phyloP scores from a whole-genome alignment of 1,140 invertebrate genomes.

The Acromyrmex echinatior region DNA sequence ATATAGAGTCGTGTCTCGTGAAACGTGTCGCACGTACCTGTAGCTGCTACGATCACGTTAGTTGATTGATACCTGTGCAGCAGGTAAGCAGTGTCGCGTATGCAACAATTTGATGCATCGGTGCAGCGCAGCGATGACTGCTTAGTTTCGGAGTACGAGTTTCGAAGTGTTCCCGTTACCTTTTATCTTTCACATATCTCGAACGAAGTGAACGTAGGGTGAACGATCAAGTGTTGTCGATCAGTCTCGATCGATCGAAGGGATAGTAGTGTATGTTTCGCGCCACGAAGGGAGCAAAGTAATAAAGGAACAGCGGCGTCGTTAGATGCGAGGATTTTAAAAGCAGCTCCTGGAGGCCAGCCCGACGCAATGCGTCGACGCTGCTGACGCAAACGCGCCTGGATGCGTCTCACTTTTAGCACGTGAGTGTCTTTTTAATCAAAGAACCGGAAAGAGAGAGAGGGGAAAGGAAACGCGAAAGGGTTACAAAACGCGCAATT shows the following conservation, averaged over 20 bases:
- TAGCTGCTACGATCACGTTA: neutral
- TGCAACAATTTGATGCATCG: neutral
- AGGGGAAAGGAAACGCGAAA: neutral
- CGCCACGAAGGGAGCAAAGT: slow-evolving; percentile 15
- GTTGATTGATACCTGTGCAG: neutral
- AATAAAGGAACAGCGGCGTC: slow-evolving; percentile 65
- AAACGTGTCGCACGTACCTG: neutral
- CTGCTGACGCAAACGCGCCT: slow-evolving; percentile 87
- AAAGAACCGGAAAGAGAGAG: neutral
- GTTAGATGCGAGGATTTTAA: slow-evolving; percentile 83
- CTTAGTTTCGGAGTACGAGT: neutral
- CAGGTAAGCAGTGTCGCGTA: slow-evolving; percentile 18
- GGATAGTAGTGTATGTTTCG: neutral
- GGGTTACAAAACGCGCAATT: neutral
- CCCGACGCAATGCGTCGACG: slow-evolving; percentile 87
- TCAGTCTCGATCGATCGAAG: neutral
- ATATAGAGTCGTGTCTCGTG: neutral
- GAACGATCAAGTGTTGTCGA: slow-evolving; percentile 19
- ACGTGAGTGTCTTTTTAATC: slow-evolving; percentile 83
- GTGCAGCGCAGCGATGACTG: neutral
- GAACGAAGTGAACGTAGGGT: slow-evolving; percentile 1
- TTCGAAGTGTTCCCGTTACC: neutral
- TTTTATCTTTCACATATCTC: neutral
- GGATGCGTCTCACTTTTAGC: slow-evolving; percentile 87
- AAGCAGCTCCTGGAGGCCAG: slow-evolving; percentile 86